Conservation (phyloP, 2,888 invertebrate species). For the Hirtodrosophila trivittata region DNA sequence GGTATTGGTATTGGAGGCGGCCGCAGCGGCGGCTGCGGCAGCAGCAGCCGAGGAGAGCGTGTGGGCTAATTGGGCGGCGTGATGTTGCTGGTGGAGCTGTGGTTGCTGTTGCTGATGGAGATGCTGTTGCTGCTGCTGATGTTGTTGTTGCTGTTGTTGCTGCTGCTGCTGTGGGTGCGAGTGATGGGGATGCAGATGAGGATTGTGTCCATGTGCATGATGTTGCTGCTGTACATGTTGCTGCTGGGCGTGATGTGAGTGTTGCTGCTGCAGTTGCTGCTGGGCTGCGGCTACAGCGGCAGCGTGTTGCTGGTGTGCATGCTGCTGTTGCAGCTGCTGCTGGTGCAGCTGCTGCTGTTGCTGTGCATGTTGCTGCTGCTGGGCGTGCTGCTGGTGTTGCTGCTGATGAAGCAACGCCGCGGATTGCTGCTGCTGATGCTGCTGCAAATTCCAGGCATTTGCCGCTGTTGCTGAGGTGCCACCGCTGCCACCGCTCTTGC, state of each 20-base stretch:
- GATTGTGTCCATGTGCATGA: slow-evolving; percentile 55
- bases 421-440: slow-evolving; percentile 53
- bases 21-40: slow-evolving; percentile 59
- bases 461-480: slow-evolving; percentile 30
- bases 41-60: slow-evolving; percentile 71
- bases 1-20: slow-evolving; percentile 68
- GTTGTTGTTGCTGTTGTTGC: slow-evolving; percentile 64
- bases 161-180: slow-evolving; percentile 65
- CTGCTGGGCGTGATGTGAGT: slow-evolving; percentile 64
- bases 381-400: slow-evolving; percentile 51
- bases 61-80: slow-evolving; percentile 77
- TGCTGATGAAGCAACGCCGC: slow-evolving; percentile 44
- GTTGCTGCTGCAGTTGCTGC: slow-evolving; percentile 66
- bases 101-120: slow-evolving; percentile 62
- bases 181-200: slow-evolving; percentile 52
- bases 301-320: slow-evolving; percentile 73
- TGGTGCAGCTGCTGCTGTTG: slow-evolving; percentile 62
- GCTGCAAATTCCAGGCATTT: slow-evolving; percentile 47
- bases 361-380: slow-evolving; percentile 58
- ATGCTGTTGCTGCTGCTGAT: slow-evolving; percentile 61
- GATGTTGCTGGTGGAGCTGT: slow-evolving; percentile 64
- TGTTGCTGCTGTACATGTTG: slow-evolving; percentile 62
- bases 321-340: slow-evolving; percentile 67
- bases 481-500: slow-evolving; percentile 32
- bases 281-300: slow-evolving; percentile 59